Base-by-base conservation (phyloP, 2,113 vertebrate genomes). In the Micronycteris hirsuta region DNA sequence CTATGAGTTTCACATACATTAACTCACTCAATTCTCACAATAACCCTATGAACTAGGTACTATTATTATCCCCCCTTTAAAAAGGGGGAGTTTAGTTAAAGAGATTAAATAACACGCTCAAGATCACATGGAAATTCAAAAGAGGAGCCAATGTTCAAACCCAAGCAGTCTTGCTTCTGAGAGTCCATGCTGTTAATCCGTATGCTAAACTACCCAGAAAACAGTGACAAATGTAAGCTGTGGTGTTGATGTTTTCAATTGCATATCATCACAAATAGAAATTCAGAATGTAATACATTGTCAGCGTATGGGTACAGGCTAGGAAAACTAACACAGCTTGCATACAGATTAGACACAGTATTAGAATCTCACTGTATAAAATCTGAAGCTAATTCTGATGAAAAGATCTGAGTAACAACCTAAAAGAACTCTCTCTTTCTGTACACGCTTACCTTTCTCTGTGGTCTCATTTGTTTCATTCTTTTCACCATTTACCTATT, bases 401-500 rank as follows among this genome's bases (percentile, higher is more conserved):
- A n/a, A 82, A 85, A 86, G n/a, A 76, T 68, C 24, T 86, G 36
- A 90, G 4, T 38, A 68, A 82, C 14, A 85, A 61, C 45, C 13
- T 73, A 31, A 88, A 88, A 95, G 36, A 77, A 47, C 12, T 31
- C 43, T 0, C 8, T 78, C 43, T 52, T 78, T 54, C 82, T 70
- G 45, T 17, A 52, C 24, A 71, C 5, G 97, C 98, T 99, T 98
- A 99, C 99, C 99, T 98, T 98, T 99, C 63, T 98, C 98, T 93
- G 97, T 73, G 9, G 97, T 94, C 96, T 98, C 99, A 93, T 98
- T 99, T 86, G 97, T 97, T 76, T 99, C 99, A 93, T 94, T 99
- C 8, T 97, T 98, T 94, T 99, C 99, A 96, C 98, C 99, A 97
- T 99, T 99, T 45, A 99, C 96, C 99, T 99, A 97, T 86, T 96